A percentile compares a stretch with the other conserved stretches of the same genome.
These are phyloP conservation scores for Drosophila siamana DNA, from an alignment of 2,888 invertebrate genomes.

Conservation along the genomic window DNA sequence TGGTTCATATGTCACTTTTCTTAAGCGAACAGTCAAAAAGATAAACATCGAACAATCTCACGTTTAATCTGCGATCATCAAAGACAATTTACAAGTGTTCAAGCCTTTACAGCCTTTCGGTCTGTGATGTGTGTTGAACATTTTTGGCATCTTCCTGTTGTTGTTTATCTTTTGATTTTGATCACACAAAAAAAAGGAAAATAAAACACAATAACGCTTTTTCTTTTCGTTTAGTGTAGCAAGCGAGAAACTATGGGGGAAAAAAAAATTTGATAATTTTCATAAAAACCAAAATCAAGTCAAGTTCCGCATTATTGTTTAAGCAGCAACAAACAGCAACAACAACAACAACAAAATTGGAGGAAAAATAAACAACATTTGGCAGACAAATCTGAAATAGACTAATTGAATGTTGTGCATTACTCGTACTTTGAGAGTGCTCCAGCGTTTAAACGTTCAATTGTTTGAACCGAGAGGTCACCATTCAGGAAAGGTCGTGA, in stretches of 20 bases:
- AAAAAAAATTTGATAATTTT: slow-evolving; percentile 48
- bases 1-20: slow-evolving; percentile 7
- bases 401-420: slow-evolving; percentile 75
- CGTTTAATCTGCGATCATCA: slow-evolving; percentile 8
- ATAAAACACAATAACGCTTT: slow-evolving; percentile 46
- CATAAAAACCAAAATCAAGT: slow-evolving; percentile 68
- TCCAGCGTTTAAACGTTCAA: slow-evolving; percentile 43
- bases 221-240: slow-evolving; percentile 23
- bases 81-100: slow-evolving; percentile 26
- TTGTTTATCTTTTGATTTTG: slow-evolving; percentile 41
- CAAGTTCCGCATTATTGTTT: slow-evolving; percentile 73
- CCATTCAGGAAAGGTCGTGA: slow-evolving; percentile 62
- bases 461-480: slow-evolving; percentile 64
- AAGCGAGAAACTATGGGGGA: slow-evolving; percentile 42
- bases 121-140: slow-evolving; percentile 20
- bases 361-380: slow-evolving; percentile 27
- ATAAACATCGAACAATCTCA: slow-evolving; percentile 17
- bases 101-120: not conserved
- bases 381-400: slow-evolving; percentile 69
- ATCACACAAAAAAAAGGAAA: too few species aligned
- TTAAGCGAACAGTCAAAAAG: not conserved
- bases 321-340: slow-evolving; percentile 20
- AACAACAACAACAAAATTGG: slow-evolving; percentile 17
- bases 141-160: slow-evolving; percentile 33
- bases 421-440: slow-evolving; percentile 23